Evolutionary conservation across 1,140 invertebrate species (phyloP).

Genomic region (Antheraea mylitta): DNA sequence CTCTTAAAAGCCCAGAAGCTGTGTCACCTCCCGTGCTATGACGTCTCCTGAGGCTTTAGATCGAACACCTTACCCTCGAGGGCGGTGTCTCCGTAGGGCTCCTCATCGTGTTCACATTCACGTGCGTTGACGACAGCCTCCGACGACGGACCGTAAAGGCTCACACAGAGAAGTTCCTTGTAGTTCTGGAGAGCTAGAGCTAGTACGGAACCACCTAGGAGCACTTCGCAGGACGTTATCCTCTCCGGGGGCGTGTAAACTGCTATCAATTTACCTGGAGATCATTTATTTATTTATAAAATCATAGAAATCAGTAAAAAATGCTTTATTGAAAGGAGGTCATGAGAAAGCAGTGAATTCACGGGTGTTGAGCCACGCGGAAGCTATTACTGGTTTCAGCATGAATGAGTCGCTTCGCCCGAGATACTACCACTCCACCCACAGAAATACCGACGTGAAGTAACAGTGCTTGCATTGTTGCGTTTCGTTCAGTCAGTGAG

Average conservation of each 20-base stretch:
- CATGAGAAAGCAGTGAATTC: too few species aligned
- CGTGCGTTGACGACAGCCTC: conserved; percentile 51
- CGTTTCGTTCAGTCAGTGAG: too few species aligned
- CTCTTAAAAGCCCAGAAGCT: neutral
- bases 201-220: conserved; percentile 84
- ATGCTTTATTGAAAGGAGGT: too few species aligned
- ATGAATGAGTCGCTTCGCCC: too few species aligned
- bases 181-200: conserved; percentile 84
- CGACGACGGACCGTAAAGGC: conserved; percentile 77
- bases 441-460: too few species aligned
- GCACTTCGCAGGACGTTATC: conserved; percentile 88
- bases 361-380: too few species aligned
- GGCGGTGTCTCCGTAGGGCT: conserved; percentile 71
- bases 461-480: too few species aligned
- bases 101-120: conserved; percentile 56
- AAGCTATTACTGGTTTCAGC: too few species aligned
- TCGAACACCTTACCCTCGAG: conserved; percentile 76
- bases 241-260: conserved; percentile 87
- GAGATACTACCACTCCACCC: too few species aligned
- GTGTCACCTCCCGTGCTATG: conserved; percentile 22
- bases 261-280: conserved; percentile 85
- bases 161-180: conserved; percentile 82
- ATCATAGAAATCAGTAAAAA: too few species aligned
- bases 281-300: neutral
- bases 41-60: conserved; percentile 65